phyloP scores from a whole-genome alignment of 1,140 invertebrate species.

The Heliconius nattereri region DNA sequence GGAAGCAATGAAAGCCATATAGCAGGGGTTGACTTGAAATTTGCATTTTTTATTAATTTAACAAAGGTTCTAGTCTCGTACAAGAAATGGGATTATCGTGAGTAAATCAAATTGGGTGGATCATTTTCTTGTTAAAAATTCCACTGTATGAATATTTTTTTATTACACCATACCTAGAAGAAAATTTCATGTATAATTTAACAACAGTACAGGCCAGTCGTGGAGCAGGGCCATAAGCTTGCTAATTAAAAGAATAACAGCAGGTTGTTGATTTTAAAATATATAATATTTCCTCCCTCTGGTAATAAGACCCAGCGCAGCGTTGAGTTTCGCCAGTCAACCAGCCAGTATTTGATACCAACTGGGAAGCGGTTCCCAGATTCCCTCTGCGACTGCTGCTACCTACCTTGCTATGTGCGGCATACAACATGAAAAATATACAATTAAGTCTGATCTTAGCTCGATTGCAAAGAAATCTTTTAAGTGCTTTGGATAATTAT shows the following conservation, averaged over 20 bases:
- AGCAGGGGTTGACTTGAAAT: background rate
- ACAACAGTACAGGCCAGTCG: background rate
- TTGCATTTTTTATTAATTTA: background rate
- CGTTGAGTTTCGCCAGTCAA: background rate
- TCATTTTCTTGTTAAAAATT: background rate
- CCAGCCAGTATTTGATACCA: no score
- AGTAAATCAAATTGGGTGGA: background rate
- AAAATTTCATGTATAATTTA: background rate
- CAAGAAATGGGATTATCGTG: background rate
- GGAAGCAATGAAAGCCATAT: background rate
- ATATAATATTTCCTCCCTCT: background rate
- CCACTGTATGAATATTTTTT: background rate
- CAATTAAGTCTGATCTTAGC: background rate
- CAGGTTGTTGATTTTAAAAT: background rate
- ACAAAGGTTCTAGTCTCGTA: background rate
- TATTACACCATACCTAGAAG: no score
- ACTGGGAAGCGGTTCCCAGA: no score
- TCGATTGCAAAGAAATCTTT: no score
- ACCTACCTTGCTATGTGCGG: background rate
- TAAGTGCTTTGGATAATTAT: background rate
- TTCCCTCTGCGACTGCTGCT: no score
- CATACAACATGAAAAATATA: background rate
- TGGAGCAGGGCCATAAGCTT: background rate
- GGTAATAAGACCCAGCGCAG: background rate
- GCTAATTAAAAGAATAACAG: no score